Conservation (phyloP, 2,113 vertebrate species). For the Peromyscus polionotus region DNA sequence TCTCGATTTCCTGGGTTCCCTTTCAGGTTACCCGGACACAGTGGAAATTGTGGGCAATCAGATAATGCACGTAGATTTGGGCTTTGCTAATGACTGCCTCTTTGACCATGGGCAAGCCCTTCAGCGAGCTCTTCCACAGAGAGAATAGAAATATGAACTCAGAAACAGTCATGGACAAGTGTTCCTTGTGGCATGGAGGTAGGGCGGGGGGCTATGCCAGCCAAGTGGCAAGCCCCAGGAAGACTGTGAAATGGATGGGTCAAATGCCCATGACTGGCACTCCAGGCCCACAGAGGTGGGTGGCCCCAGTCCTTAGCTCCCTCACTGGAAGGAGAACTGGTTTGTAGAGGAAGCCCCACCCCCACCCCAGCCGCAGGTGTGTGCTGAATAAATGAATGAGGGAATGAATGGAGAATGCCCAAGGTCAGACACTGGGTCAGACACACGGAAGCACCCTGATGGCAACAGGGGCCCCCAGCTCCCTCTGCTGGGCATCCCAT, state of each 20-base stretch:
- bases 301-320: neutral
- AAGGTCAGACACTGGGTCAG: neutral
- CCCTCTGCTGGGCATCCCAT: constrained; percentile 50
- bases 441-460: neutral
- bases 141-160: neutral
- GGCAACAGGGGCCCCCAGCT: constrained; percentile 22
- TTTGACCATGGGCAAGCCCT: neutral
- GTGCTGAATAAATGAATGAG: neutral
- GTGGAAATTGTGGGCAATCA: neutral
- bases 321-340: neutral
- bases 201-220: neutral
- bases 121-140: neutral
- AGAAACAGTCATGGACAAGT: neutral
- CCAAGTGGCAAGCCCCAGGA: neutral
- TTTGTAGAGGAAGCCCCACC: neutral
- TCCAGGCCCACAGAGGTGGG: neutral
- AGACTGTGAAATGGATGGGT: neutral
- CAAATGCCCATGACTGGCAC: neutral
- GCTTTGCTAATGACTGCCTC: neutral
- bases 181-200: neutral
- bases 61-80: neutral
- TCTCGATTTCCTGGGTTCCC: neutral
- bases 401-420: neutral
- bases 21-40: neutral
- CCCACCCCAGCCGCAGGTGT: neutral